Conservation (phyloP, 1,140 invertebrate genomes). For the Linepithema humile region DNA sequence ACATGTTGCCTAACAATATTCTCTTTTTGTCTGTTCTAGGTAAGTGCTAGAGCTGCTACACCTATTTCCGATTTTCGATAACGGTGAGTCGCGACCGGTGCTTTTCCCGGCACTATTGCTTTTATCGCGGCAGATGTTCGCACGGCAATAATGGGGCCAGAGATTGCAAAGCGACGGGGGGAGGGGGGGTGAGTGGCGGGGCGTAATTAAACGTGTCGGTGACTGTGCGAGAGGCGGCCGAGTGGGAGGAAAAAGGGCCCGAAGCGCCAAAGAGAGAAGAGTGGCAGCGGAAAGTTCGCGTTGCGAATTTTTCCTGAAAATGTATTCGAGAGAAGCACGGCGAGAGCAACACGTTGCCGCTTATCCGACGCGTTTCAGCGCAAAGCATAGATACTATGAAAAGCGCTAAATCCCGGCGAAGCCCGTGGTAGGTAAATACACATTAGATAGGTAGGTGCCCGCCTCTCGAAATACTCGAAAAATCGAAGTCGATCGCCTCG, state of each 20-base stretch:
- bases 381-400: not conserved
- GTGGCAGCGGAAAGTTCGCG: not conserved
- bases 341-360: constrained; percentile 66
- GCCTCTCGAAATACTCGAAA: constrained; percentile 35
- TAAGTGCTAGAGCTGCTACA: constrained; percentile 71
- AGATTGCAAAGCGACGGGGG: not conserved
- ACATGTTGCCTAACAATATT: not conserved
- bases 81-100: constrained; percentile 29
- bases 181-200: not conserved
- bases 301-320: constrained; percentile 64
- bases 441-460: not conserved
- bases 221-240: constrained; percentile 20
- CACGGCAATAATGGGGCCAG: constrained; percentile 50
- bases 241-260: constrained; percentile 7
- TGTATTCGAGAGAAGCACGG: constrained; percentile 3
- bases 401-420: constrained; percentile 36
- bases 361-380: constrained; percentile 21
- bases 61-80: constrained; percentile 60
- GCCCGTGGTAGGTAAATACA: constrained; percentile 42
- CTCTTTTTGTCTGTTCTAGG: constrained; percentile 75
- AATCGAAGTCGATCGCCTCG: constrained; percentile 47
- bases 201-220: constrained; percentile 67
- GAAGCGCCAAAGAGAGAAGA: constrained; percentile 10
- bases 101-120: constrained; percentile 56
- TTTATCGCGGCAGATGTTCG: constrained; percentile 63